Percentiles rank a stretch among this genome's conserved stretches.
Conservation (phyloP, 2,113 vertebrate species). For the Probosciger aterrimus region DNA sequence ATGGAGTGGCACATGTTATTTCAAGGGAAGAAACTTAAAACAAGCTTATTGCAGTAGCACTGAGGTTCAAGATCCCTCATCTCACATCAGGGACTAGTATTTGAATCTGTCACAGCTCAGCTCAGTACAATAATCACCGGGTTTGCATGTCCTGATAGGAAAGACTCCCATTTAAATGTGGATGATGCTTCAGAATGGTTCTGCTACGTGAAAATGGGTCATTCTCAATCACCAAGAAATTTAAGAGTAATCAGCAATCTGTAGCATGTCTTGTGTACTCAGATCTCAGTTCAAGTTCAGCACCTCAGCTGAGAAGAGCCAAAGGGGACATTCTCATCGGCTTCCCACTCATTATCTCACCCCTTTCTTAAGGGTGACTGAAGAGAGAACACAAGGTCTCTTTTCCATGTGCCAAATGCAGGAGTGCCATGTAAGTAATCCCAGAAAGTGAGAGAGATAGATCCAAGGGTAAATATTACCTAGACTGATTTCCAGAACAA, state of each 20-base stretch:
- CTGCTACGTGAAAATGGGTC: not conserved
- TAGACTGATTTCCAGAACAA: not conserved
- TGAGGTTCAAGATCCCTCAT: not conserved
- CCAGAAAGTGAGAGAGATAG: not conserved
- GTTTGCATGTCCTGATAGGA: not conserved
- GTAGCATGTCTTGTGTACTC: not conserved
- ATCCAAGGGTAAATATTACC: not conserved
- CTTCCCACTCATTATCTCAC: not conserved
- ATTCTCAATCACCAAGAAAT: not conserved
- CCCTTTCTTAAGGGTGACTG: not conserved
- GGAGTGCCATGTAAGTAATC: not conserved
- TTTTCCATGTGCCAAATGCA: not conserved
- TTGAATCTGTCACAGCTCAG: not conserved
- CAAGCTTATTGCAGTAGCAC: not conserved
- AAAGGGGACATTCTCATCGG: not conserved
- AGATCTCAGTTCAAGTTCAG: not conserved
- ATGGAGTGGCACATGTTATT: not conserved
- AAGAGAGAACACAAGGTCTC: not conserved
- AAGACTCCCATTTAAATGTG: not conserved
- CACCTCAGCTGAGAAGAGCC: not conserved
- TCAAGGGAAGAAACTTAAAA: not conserved
- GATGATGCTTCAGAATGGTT: not conserved
- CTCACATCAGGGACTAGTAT: not conserved
- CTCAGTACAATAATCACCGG: not conserved
- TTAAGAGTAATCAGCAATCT: not conserved